Evolutionary conservation across 1,140 invertebrate genomes (phyloP), one percentile per base, ranked within the genome.

Genomic region (Drosophila ercepeae): DNA sequence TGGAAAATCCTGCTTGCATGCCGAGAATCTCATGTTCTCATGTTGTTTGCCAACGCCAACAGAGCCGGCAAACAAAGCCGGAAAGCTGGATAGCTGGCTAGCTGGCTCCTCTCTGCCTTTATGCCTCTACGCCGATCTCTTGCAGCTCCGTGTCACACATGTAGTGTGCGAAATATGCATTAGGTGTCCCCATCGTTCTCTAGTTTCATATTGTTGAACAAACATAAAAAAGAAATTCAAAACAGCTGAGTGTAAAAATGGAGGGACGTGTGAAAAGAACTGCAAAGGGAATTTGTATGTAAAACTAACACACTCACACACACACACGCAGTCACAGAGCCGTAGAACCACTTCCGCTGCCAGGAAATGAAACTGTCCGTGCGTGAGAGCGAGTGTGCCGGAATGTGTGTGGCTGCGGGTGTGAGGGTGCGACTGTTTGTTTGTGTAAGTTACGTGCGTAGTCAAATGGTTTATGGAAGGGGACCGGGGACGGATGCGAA

Each of bases 171-270:
- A 45, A 46, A 60, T 41, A 8, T 48, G 16, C n/a, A 60, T 60
- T 58, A 41, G 21, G 27, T 9, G 41, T 21, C 36, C 29, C 60
- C 19, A 60, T 46, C 27, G 27, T 41, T 4, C 36, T 16, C 36
- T 14, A 14, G 5, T 41, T 14, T 13, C 36, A 41, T 41, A 41
- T 41, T 34, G 19, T 27, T 39, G 57, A 48, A 60, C 55, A 78
- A 78, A 77, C 71, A 75, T 63, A 61, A 73, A 83, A 76, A 69
- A 76, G 54, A 73, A 86, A 86, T 86, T 76, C 72, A 79, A 79
- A 86, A 81, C 52, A 86, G 76, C 58, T 70, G 63, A 65, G 72
- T 36, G 41, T 68, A 73, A 58, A 76, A 86, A 73, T 75, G 69
- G 71, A 58, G n/a, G 21, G 14, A 78, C 75, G 72, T 86, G 72